Evolutionary conservation across 2,888 invertebrate genomes (phyloP), one percentile per base, ranked within the genome.

Genomic region (Agrotis puta): DNA sequence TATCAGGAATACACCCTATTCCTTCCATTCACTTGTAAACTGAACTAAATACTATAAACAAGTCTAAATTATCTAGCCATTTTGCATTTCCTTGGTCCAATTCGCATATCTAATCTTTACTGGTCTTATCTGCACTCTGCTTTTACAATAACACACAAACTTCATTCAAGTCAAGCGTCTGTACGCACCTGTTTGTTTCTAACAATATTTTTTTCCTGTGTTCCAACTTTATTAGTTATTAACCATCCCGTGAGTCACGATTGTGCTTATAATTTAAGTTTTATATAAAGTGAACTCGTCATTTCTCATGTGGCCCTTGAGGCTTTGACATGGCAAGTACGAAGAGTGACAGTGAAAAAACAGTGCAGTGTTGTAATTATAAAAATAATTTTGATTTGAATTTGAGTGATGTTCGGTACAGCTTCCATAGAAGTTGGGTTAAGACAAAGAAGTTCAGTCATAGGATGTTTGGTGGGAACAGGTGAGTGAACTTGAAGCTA

Each of bases 61-160:
- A 64, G 11, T 20, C 9, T 39, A 18, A 20, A 27, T 48, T 62
- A 68, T 71, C 68, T 61, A 62, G 20, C 76, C 72, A 77, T 87
- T 88, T 86, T 88, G 86, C 84, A 89, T 89, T 92, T 90, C 90
- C 92, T 92, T 93, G 94, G 84, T 88, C 94, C 85, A 94, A 84
- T 92, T 95, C 75, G 74, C 66, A 61, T 92, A 92, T 94, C 93
- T 94, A 89, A 94, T 94, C 94, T 74, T 59, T 67, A 69, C 75
- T 82, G 84, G 85, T 86, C 82, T 80, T 68, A 85, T 83, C 86
- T 39, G 45, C 11, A 7, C 59, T 69, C 53, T 78, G 70, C 79
- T 76, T 68, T 73, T 61, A 57, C 66, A 74, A 74, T 74, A 65
- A 71, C 65, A 68, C 65, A 59, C 64, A 64, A 64, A 76, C 59